These are phyloP conservation scores for Megalurothrips usitatus DNA, from an alignment of 2,888 invertebrate genomes.

Conservation along the genomic window DNA sequence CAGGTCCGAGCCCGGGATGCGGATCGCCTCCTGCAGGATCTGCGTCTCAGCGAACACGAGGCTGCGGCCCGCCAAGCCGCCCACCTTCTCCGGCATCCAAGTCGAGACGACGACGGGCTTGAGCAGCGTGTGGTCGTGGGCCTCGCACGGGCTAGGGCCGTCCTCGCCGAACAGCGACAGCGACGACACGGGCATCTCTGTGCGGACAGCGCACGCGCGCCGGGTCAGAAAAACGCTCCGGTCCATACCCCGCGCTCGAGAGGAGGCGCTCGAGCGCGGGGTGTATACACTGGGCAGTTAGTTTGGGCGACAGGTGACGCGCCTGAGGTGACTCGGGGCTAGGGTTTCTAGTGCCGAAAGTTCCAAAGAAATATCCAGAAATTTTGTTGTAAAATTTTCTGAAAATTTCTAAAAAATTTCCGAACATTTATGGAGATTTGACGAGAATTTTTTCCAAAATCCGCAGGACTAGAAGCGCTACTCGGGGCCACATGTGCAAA, in stretches of 20 bases:
- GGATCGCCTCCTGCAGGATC: slow-evolving; percentile 95
- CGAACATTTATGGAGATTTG: too few species aligned
- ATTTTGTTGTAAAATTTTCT: too few species aligned
- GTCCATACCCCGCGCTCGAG: background rate
- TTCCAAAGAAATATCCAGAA: too few species aligned
- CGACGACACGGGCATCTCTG: slow-evolving; percentile 25
- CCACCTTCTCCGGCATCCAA: slow-evolving; percentile 85
- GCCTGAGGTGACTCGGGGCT: too few species aligned
- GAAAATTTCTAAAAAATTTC: too few species aligned
- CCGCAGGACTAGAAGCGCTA: too few species aligned
- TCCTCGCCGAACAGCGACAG: slow-evolving; percentile 32
- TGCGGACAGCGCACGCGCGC: background rate
- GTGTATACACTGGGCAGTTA: too few species aligned
- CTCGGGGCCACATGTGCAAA: too few species aligned
- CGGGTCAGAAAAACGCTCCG: background rate
- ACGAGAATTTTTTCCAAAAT: too few species aligned
- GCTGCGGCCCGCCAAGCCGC: slow-evolving; percentile 73
- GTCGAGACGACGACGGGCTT: slow-evolving; percentile 83
- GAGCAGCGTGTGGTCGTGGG: slow-evolving; percentile 80
- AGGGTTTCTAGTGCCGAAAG: too few species aligned
- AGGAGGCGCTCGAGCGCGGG: too few species aligned
- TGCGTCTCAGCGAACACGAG: slow-evolving; percentile 88
- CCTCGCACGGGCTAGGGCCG: slow-evolving; percentile 61
- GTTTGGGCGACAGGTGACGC: too few species aligned
- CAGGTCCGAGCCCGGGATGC: slow-evolving; percentile 88